Evolutionary conservation across 2,113 vertebrate species (phyloP), one percentile per base, ranked within the genome.

Genomic region (Spermophilus dauricus): DNA sequence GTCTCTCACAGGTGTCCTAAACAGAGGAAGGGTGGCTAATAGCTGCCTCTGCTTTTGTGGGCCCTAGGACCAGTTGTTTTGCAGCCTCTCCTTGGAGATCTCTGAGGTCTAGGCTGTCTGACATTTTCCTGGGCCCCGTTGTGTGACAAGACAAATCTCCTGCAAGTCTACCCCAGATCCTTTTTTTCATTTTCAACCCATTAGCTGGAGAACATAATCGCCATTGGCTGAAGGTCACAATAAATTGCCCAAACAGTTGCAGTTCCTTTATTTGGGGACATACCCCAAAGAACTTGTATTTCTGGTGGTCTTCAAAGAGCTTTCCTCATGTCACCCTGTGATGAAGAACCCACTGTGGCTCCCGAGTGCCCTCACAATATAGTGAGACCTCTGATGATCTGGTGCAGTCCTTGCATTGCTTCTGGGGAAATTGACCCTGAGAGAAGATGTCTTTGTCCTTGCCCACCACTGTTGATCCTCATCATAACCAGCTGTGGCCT

Each of bases 361-460:
- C 84, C 75, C 34, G 18, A 1, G 61, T 30, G 28, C n/a, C 51
- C 32, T 87, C 18, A 0, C 0, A 8, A 45, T 32, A 16, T 42
- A 45, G 32, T 10, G 7, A 56, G 76, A 75, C n/a, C 45, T 32
- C 58, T 77, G 17, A 34, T 65, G 69, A 65, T 53, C 48, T 56
- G 84, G 7, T 42, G 32, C 32, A 9, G 32, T 63, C 61, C 78
- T 76, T 76, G 48, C 13, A 0, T 1, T 39, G 56, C 48, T 51
- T 69, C 4, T 24, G 34, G 48, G 28, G 65, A 65, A 58, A 48
- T 1, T 1, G 6, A 12, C n/a, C 37, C 26, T 3, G 2, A 32
- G 56, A n/a, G 32, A 22, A 24, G 69, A 37, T 28, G 28, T 12
- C 22, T 53, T 72, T n/a, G 14, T 4, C 53, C 32, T 83, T 42